Percentiles rank a stretch among this genome's conserved stretches.
These are phyloP conservation scores for Parnassius apollo DNA, from an alignment of 2,888 invertebrate genomes.

Conservation along the genomic window DNA sequence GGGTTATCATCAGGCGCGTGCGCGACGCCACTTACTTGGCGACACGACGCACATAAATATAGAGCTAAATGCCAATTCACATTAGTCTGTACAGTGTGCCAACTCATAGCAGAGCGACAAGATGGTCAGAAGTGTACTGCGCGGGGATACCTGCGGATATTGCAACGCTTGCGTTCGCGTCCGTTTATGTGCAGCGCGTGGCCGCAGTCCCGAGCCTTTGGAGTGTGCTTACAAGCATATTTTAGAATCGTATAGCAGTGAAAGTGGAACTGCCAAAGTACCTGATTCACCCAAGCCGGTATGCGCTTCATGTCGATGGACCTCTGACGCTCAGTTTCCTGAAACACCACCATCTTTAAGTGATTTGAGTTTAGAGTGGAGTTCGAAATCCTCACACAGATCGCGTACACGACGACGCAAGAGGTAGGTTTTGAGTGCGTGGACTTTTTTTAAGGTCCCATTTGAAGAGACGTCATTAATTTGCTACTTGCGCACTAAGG, in stretches of 20 bases:
- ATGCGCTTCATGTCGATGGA: slow-evolving; percentile 73
- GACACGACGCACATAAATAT: slow-evolving; percentile 61
- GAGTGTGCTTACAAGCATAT: slow-evolving; percentile 78
- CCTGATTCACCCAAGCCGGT: slow-evolving; percentile 56
- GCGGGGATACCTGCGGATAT: slow-evolving; percentile 70
- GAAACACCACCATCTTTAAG: slow-evolving; percentile 71
- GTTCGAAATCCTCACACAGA: slow-evolving; percentile 60
- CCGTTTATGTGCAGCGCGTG: slow-evolving; percentile 64
- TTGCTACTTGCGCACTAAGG: neutral
- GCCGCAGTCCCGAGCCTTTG: slow-evolving; percentile 64
- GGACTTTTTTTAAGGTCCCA: slow-evolving; percentile 2
- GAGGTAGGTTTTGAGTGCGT: slow-evolving; percentile 51
- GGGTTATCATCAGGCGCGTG: slow-evolving; percentile 76
- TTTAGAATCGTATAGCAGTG: slow-evolving; percentile 62
- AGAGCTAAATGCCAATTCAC: slow-evolving; percentile 41
- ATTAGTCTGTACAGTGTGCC: slow-evolving; percentile 56
- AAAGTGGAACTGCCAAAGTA: slow-evolving; percentile 46
- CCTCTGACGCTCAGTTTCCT: slow-evolving; percentile 73
- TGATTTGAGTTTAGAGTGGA: slow-evolving; percentile 74
- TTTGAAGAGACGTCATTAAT: slow-evolving; percentile 11
- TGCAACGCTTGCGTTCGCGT: slow-evolving; percentile 72
- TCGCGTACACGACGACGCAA: slow-evolving; percentile 63
- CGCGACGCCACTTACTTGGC: slow-evolving; percentile 55
- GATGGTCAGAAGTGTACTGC: slow-evolving; percentile 63
- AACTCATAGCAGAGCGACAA: slow-evolving; percentile 41